These are phyloP conservation scores for Erythrolamprus reginae DNA, from an alignment of 2,113 vertebrate species.

Conservation along the genomic window DNA sequence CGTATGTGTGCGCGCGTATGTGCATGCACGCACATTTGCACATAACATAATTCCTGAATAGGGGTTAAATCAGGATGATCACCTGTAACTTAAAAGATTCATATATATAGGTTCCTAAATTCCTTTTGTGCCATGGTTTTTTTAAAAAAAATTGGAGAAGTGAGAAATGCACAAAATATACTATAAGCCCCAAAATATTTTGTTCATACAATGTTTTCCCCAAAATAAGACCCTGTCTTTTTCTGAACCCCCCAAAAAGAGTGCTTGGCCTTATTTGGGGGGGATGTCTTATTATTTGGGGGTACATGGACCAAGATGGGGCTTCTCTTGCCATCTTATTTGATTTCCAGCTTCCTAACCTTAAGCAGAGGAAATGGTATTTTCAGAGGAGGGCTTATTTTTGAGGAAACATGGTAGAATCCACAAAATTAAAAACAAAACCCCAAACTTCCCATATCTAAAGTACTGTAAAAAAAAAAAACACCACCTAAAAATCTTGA, in stretches of 20 bases:
- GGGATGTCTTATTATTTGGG: too few relatives aligned
- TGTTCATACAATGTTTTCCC: not conserved
- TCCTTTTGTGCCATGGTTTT: not conserved
- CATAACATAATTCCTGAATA: not conserved
- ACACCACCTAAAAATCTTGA: not conserved
- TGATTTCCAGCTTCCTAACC: too few relatives aligned
- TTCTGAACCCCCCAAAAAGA: too few relatives aligned
- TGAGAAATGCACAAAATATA: not conserved
- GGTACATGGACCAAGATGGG: too few relatives aligned
- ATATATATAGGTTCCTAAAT: not conserved
- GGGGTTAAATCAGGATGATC: not conserved
- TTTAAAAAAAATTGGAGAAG: not conserved
- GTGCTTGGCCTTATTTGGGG: too few relatives aligned
- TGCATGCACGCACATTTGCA: not conserved
- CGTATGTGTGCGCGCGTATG: fast-evolving
- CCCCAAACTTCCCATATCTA: not conserved
- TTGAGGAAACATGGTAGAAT: too few relatives aligned
- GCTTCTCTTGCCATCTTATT: too few relatives aligned
- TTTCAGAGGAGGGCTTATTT: too few relatives aligned
- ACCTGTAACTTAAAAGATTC: not conserved
- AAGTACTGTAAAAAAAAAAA: not conserved
- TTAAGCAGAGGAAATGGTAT: too few relatives aligned
- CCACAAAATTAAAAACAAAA: not conserved
- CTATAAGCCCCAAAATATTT: not conserved
- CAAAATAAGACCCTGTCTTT: too few relatives aligned